Conservation (phyloP, 1,140 invertebrate species). For the Vanessa atalanta region DNA sequence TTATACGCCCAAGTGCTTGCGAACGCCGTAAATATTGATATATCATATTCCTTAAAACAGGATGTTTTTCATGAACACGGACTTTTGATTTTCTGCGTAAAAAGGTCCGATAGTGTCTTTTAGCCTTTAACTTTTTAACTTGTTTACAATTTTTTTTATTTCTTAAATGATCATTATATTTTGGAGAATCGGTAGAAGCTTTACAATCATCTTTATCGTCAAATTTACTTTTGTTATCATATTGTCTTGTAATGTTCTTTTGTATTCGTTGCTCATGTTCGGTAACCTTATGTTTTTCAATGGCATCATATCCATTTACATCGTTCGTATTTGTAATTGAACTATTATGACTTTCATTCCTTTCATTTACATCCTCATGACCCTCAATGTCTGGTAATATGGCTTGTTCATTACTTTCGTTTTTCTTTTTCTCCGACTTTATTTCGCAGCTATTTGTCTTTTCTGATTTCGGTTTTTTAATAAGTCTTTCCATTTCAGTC, state of each 20-base stretch:
- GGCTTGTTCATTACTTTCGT: not conserved
- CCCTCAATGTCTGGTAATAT: not conserved
- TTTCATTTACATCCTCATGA: not conserved
- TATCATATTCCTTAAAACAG: not conserved
- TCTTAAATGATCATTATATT: not conserved
- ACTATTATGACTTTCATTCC: not conserved
- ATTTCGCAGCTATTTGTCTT: slow-evolving; percentile 5
- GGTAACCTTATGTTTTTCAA: not conserved
- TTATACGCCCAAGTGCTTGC: not conserved
- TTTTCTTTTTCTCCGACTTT: not conserved
- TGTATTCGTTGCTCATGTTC: not conserved
- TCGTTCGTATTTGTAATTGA: not conserved
- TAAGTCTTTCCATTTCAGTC: slow-evolving; percentile 18
- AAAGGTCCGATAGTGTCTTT: not conserved
- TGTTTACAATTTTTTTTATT: not conserved
- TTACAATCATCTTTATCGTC: not conserved
- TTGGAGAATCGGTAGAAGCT: not conserved
- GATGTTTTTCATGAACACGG: not conserved
- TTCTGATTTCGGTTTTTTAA: slow-evolving; percentile 17
- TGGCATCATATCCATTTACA: not conserved
- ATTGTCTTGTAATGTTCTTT: not conserved
- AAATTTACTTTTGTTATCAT: not conserved
- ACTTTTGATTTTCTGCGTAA: not conserved
- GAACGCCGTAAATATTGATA: not conserved
- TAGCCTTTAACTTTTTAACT: not conserved